Percentiles rank a stretch among this genome's conserved stretches.
phyloP scores from a whole-genome alignment of 30 jellyfish, hydroid and myxozoan genomes.

The Hydractinia symbiolongicarpus region DNA sequence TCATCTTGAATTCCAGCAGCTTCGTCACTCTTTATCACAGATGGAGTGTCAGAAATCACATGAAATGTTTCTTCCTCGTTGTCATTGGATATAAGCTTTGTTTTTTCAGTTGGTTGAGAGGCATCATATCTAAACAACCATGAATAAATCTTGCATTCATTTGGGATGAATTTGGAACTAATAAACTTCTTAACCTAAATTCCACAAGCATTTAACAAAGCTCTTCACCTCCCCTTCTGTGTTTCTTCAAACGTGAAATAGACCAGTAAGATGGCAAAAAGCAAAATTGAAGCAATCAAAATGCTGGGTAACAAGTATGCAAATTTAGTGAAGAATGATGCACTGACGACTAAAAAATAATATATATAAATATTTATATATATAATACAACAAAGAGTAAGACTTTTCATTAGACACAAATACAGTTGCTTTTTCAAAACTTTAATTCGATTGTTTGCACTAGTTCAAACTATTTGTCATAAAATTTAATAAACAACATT shows the following conservation, averaged over 20 bases:
- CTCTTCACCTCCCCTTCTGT: conserved; percentile 31
- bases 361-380: not conserved
- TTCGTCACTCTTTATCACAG: not conserved
- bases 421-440: not conserved
- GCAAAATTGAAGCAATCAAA: conserved; percentile 36
- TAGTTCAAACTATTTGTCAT: too few species aligned
- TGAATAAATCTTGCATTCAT: not conserved
- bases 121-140: not conserved
- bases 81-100: conserved; percentile 7
- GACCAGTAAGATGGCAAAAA: conserved; percentile 54
- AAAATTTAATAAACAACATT: too few species aligned
- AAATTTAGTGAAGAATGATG: conserved; percentile 48
- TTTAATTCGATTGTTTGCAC: too few species aligned
- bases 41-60: not conserved
- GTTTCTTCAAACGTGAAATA: conserved; percentile 65
- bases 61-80: conserved; percentile 2
- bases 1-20: not conserved
- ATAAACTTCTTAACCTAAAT: not conserved
- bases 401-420: not conserved
- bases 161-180: not conserved
- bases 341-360: conserved; percentile 39
- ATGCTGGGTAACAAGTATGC: conserved; percentile 65
- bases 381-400: not conserved
- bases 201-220: not conserved
- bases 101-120: not conserved